Conservation (phyloP, 2,113 vertebrate species). For the Galeopterus variegatus region DNA sequence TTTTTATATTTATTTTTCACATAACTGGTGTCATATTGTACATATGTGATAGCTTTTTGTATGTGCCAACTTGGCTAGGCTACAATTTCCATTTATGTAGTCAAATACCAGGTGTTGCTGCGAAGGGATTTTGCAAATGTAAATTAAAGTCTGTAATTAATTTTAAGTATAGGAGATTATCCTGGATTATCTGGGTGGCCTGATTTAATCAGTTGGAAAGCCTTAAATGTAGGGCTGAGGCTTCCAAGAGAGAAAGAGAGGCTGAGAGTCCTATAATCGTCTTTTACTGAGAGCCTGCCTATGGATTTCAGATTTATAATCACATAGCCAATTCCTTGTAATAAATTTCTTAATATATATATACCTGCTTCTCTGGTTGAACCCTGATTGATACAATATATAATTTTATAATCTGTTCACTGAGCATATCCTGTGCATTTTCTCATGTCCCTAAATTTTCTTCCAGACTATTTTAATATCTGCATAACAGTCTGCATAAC, state of each 20-base stretch:
- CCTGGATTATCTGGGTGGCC: not conserved
- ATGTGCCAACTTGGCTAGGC: not conserved
- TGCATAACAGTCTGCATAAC: not conserved
- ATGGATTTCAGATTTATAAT: not conserved
- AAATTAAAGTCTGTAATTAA: constrained; percentile 10
- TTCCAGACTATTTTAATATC: constrained; percentile 40
- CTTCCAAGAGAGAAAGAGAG: not conserved
- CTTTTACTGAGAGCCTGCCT: not conserved
- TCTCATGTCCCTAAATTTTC: constrained; percentile 15
- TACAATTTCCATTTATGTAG: not conserved
- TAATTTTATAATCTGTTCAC: not conserved
- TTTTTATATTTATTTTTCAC: not conserved
- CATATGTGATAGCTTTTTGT: not conserved
- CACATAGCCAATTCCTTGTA: not conserved
- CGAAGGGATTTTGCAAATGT: not conserved
- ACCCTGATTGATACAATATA: not conserved
- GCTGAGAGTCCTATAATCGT: not conserved
- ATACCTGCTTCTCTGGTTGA: not conserved
- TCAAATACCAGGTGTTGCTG: not conserved
- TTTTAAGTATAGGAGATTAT: not conserved
- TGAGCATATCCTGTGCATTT: not conserved
- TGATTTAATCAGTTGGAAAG: not conserved
- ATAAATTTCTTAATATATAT: not conserved
- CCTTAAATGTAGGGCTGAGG: not conserved
- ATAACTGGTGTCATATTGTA: not conserved